Evolutionary conservation across 2,113 vertebrate species (phyloP), one percentile per base, ranked within the genome.

Genomic region (Lophochroa leadbeateri): DNA sequence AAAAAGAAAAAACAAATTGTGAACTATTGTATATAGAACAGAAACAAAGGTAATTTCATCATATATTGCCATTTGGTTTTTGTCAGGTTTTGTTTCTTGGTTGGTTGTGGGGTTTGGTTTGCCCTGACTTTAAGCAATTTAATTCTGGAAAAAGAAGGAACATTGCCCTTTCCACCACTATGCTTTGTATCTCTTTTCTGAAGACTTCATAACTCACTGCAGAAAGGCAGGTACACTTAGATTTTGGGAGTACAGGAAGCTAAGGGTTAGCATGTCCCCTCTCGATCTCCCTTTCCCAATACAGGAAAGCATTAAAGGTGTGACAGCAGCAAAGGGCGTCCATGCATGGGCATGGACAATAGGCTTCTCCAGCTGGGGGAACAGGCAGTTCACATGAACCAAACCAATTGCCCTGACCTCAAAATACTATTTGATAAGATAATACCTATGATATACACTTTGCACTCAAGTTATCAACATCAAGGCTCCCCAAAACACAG

Each of bases 341-440:
- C 37, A 12, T 1, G 3, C 2, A 1, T 5, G 29, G 14, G 11
- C 58, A 61, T 1, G 7, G 31, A 43, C 12, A 37, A 10, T 0
- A 52, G 44, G 21, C 33, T 85, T 12, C 46, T 76, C 50, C 46
- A 71, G 2, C 41, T n/a, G 17, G 11, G 24, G 17, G 33, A 72
- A 20, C 35, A 57, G 41, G 41, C 13, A n/a, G 5, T 46, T 77
- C 69, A 50, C 0, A 0, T 12, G 13, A 88, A 50, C 46, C 17
- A 13, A 15, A 46, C 9, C 35, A 60, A 17, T 20, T 39, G 14
- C 21, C 29, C 18, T 11, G 33, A 55, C 5, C 47, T 76, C 50
- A 52, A n/a, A 61, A 7, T 28, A 25, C n/a, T 60, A 65, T 44
- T 75, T 71, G 39, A 65, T 41, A 61, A 64, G 49, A 71, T 20